Conservation (phyloP, 1,140 invertebrate genomes). For the Grapholita molesta region DNA sequence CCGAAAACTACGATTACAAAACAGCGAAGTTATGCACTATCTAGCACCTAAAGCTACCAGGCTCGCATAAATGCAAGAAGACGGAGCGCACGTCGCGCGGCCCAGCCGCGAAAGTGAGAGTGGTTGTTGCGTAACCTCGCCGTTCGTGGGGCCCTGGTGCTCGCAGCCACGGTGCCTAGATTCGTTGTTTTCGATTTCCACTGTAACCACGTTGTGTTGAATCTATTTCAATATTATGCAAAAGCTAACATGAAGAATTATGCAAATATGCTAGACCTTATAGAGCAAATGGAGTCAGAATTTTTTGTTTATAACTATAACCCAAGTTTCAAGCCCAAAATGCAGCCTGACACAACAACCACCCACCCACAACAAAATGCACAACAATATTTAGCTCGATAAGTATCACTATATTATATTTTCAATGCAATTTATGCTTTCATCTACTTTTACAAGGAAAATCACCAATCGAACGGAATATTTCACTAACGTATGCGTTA, state of each 20-base stretch:
- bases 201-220: background rate
- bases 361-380: too few relatives aligned
- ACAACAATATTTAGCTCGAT: too few relatives aligned
- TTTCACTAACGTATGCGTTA: background rate
- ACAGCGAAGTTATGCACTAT: constrained; percentile 11
- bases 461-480: background rate
- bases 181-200: constrained; percentile 26
- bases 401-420: background rate
- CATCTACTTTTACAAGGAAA: background rate
- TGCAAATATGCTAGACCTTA: too few relatives aligned
- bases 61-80: constrained; percentile 31
- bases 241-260: background rate
- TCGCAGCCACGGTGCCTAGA: background rate
- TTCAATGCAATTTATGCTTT: background rate
- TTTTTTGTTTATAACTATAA: too few relatives aligned
- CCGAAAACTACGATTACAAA: constrained; percentile 18
- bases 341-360: too few relatives aligned
- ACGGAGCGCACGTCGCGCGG: constrained; percentile 48
- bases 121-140: constrained; percentile 54
- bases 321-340: too few relatives aligned
- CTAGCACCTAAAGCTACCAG: constrained; percentile 30
- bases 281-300: too few relatives aligned
- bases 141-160: constrained; percentile 54
- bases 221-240: background rate
- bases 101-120: constrained; percentile 62